Conservation (phyloP, 2,113 vertebrate genomes). For the Prunella himalayana region DNA sequence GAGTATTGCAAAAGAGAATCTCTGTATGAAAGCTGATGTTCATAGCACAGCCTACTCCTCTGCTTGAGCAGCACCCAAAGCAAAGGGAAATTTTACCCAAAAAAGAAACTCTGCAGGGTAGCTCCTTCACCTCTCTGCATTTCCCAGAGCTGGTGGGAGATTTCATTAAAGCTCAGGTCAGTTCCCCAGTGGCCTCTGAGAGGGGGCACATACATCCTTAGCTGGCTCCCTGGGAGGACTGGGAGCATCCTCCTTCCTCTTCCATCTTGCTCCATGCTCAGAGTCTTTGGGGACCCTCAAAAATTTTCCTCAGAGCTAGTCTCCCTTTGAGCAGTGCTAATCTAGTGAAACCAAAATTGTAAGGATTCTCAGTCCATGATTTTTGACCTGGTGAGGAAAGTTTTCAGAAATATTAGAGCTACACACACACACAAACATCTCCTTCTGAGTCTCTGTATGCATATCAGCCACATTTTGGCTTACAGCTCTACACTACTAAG, state of each 20-base stretch:
- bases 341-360: neutral
- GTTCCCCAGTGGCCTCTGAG: neutral
- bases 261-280: neutral
- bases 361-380: neutral
- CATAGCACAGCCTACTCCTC: accelerated
- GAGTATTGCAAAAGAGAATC: neutral
- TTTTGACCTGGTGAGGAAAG: neutral
- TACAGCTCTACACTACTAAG: neutral
- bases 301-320: neutral
- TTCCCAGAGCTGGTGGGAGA: neutral
- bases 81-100: neutral
- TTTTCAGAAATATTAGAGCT: neutral
- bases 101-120: neutral
- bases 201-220: neutral
- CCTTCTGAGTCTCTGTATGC: neutral
- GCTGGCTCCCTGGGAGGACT: neutral
- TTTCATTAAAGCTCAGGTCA: neutral
- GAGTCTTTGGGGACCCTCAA: neutral
- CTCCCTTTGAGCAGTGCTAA: neutral
- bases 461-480: neutral
- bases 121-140: neutral
- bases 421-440: neutral
- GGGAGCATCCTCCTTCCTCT: neutral
- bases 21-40: neutral
- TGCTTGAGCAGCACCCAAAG: neutral